Percentiles rank a stretch among this genome's conserved stretches.
phyloP scores from a whole-genome alignment of 2,797 vertebrate species.

The Microcaecilia unicolor region DNA sequence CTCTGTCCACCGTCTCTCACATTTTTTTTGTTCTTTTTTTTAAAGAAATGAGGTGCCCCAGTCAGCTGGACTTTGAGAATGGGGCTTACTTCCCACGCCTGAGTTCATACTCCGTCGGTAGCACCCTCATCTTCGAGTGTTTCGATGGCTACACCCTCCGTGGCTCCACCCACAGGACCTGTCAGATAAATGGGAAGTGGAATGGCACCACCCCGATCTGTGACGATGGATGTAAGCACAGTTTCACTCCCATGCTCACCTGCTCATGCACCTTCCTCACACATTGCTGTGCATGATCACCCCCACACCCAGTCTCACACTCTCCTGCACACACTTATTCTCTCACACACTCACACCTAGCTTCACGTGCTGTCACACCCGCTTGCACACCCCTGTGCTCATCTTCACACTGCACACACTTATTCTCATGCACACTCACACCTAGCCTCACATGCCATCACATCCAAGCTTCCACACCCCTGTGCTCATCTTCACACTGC shows the following conservation, averaged over 20 bases:
- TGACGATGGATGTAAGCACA: slow-evolving; percentile 52
- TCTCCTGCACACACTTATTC: no score
- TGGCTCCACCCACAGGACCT: slow-evolving; percentile 59
- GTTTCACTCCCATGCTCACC: no score
- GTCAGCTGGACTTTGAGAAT: slow-evolving; percentile 60
- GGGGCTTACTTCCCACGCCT: slow-evolving; percentile 58
- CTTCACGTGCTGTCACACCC: no score
- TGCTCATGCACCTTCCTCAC: no score
- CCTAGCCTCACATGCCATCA: no score
- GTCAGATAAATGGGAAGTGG: slow-evolving; percentile 64
- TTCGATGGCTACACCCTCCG: slow-evolving; percentile 53
- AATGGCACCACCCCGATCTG: slow-evolving; percentile 65
- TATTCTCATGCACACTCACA: neutral
- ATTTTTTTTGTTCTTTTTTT: neutral
- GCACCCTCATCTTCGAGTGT: slow-evolving; percentile 63
- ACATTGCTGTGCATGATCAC: no score
- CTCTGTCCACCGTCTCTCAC: neutral
- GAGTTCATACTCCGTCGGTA: slow-evolving; percentile 49
- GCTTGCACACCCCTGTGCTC: no score
- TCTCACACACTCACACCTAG: no score
- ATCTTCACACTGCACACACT: neutral
- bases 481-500: no score
- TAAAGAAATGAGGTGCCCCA: slow-evolving; percentile 45
- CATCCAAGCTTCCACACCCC: no score
- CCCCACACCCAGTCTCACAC: neutral